These are phyloP conservation scores for Orius laevigatus DNA, from an alignment of 1,140 invertebrate species.

Conservation along the genomic window DNA sequence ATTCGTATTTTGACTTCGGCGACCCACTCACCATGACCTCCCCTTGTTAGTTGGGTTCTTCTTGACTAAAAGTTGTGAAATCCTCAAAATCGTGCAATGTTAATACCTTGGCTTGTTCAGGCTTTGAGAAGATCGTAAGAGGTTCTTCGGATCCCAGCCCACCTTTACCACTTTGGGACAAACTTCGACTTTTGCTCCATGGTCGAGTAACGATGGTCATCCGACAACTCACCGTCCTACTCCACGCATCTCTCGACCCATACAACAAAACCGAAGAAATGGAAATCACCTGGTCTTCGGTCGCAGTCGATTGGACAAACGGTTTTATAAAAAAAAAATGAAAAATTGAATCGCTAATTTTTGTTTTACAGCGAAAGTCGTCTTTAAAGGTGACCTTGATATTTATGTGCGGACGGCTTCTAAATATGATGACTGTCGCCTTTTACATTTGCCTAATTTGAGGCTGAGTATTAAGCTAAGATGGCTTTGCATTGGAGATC, in stretches of 20 bases:
- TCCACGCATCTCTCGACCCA: constrained; percentile 91
- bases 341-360: background rate
- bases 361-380: constrained; percentile 48
- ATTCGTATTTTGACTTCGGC: too few relatives aligned
- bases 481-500: constrained; percentile 84
- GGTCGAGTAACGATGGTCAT: constrained; percentile 78
- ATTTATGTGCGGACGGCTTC: constrained; percentile 89
- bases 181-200: constrained; percentile 81
- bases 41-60: too few relatives aligned
- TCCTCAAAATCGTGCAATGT: background rate
- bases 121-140: constrained; percentile 65
- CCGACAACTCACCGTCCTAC: constrained; percentile 65
- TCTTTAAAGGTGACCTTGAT: constrained; percentile 70
- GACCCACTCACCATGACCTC: too few relatives aligned
- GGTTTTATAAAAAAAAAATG: constrained; percentile 35
- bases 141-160: constrained; percentile 87
- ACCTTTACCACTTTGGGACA: constrained; percentile 94
- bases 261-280: constrained; percentile 98
- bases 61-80: too few relatives aligned
- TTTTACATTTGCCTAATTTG: constrained; percentile 80
- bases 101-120: constrained; percentile 24
- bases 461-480: constrained; percentile 69
- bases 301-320: constrained; percentile 91
- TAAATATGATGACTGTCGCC: constrained; percentile 92
- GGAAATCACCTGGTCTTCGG: constrained; percentile 86